Evolutionary conservation across 2,113 vertebrate genomes (phyloP), one percentile per base, ranked within the genome.

Genomic region (Bubalus kerabau): DNA sequence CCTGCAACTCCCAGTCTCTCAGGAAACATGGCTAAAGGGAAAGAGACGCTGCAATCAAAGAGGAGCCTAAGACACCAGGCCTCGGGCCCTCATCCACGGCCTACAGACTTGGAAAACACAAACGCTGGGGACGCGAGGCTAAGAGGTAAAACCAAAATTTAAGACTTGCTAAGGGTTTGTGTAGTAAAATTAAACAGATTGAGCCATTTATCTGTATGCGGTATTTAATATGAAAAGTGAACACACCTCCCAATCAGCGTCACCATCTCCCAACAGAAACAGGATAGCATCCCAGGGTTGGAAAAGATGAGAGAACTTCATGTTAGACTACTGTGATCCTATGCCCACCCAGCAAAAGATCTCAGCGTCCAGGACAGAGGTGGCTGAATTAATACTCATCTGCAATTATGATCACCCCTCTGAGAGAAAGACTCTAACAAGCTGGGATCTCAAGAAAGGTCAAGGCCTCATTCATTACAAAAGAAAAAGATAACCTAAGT

Each of bases 1-100:
- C 99, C 97, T 99, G 99, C 98, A 99, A 98, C 98, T 99, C 99
- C 99, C 99, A 99, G 95, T 99, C 99, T 28, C 99, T 99, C 92
- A 99, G 98, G 96, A 99, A 99, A 90, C 99, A 99, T 0, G 99
- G 99, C 99, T 99, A 67, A 60, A 92, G 56, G 0, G 8, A 81
- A 11, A 82, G 67, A 56, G 86, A 94, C 24, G 48, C 1, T 16
- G 23, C 80, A n/a, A 12, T 97, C 62, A 97, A 40, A 1, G 3
- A 97, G 30, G 11, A 84, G 17, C 28, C 60, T 17, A 52, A 82
- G 67, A 36, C 46, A 3, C 7, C 9, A 88, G 92, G 52, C 11
- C 80, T 64, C 40, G 50, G 59, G 84, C 83, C 74, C 71, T 46
- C 11, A 24, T n/a, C 43, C 81, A 54, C 7, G 13, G 16, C 43